These are phyloP conservation scores for Vireo griseus DNA, from an alignment of 2,797 vertebrate species.

Conservation along the genomic window DNA sequence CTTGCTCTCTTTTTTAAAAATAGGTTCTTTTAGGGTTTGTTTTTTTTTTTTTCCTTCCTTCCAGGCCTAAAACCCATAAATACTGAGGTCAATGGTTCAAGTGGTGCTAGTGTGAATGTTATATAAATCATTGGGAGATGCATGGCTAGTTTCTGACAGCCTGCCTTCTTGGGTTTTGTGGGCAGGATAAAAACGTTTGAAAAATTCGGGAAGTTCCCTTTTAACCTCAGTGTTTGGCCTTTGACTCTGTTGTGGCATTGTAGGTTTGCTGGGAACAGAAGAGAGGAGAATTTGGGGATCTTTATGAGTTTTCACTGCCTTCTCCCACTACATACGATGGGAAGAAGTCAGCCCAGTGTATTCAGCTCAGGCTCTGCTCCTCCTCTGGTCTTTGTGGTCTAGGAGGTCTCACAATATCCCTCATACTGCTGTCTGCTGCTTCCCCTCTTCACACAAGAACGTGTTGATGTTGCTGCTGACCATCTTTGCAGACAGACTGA, in stretches of 20 bases:
- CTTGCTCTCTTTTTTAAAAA: not conserved
- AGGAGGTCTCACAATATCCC: not conserved
- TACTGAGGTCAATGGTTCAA: not conserved
- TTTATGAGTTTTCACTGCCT: not conserved
- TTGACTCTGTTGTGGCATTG: not conserved
- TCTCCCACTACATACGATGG: rapidly evolving
- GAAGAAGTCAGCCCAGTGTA: rapidly evolving
- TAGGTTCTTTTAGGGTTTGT: not conserved
- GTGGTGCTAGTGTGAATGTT: not conserved
- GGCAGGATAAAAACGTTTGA: not conserved
- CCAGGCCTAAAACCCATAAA: not conserved
- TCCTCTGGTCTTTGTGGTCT: not conserved
- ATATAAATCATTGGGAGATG: not conserved
- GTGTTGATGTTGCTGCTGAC: not conserved
- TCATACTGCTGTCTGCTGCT: not conserved
- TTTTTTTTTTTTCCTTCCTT: not conserved
- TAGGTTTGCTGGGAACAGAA: not conserved
- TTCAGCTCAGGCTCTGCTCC: not conserved
- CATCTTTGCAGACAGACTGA: not conserved
- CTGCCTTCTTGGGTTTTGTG: not conserved
- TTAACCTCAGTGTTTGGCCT: not conserved
- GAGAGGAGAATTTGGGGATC: not conserved
- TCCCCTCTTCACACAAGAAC: not conserved
- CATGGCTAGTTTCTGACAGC: not conserved
- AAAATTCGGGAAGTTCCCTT: not conserved